These are phyloP conservation scores for Nezara viridula DNA, from an alignment of 2,888 invertebrate genomes.

Conservation along the genomic window DNA sequence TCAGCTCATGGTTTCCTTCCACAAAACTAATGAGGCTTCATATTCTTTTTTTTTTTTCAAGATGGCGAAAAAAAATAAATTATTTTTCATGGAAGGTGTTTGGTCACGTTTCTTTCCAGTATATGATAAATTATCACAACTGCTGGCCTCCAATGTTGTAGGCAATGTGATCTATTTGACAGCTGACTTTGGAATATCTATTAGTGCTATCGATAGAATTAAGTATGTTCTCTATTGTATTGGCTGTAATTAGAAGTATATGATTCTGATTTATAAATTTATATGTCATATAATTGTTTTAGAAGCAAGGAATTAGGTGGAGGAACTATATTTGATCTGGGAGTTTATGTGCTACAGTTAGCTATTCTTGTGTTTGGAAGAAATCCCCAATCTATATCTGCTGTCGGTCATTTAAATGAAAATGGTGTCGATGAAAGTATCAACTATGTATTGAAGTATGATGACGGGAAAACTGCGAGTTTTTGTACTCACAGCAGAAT, in stretches of 20 bases:
- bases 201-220: neutral
- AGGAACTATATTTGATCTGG: conserved; percentile 82
- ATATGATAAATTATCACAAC: conserved; percentile 78
- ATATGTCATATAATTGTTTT: neutral
- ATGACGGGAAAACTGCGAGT: conserved; percentile 76
- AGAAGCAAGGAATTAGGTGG: conserved; percentile 76
- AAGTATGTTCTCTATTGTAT: neutral
- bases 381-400: conserved; percentile 78
- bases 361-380: conserved; percentile 78
- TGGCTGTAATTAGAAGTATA: neutral
- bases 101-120: conserved; percentile 87
- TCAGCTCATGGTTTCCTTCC: neutral
- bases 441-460: conserved; percentile 77
- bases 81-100: conserved; percentile 90
- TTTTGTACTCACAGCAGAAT: conserved; percentile 74
- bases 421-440: conserved; percentile 81
- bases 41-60: conserved; percentile 66
- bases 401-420: conserved; percentile 78
- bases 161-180: conserved; percentile 78
- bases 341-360: conserved; percentile 83
- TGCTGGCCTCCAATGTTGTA: conserved; percentile 76
- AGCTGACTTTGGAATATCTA: neutral
- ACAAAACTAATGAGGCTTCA: neutral
- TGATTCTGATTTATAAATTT: neutral
- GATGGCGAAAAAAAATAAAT: conserved; percentile 78